Evolutionary conservation across 2,113 vertebrate genomes (phyloP).

Genomic region (Amblyornis subalaris): DNA sequence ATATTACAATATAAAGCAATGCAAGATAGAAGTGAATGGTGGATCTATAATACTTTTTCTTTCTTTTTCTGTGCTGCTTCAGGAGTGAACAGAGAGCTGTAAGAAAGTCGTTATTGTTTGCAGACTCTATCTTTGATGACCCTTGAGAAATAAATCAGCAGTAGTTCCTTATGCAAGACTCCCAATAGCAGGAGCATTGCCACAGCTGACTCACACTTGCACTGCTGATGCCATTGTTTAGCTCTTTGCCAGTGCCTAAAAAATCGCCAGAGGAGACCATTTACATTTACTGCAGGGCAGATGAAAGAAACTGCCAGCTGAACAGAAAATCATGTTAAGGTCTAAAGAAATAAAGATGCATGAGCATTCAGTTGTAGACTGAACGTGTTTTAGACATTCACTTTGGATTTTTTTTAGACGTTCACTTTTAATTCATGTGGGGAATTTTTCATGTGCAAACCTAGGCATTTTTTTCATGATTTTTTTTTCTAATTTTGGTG

Average conservation of each 20-base stretch:
- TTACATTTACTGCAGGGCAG: background rate
- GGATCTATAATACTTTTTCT: background rate
- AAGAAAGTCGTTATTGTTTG: background rate
- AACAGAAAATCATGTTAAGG: background rate
- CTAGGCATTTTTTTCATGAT: accelerated
- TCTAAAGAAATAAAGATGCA: background rate
- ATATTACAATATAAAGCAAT: background rate
- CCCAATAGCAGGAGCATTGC: background rate
- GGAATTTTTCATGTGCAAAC: background rate
- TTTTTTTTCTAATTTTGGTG: background rate
- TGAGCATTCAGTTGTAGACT: background rate
- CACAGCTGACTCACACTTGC: background rate
- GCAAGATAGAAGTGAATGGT: background rate
- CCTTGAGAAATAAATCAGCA: background rate
- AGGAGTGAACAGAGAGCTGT: background rate
- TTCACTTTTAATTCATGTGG: background rate
- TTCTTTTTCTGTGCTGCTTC: background rate
- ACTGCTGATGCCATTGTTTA: background rate
- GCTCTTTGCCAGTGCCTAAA: background rate
- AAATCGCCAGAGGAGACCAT: background rate
- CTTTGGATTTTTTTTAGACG: background rate
- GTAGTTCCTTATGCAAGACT: background rate
- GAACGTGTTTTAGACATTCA: background rate
- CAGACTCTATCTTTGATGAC: background rate
- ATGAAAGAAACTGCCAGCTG: background rate